Evolutionary conservation across 2,888 invertebrate species (phyloP).

Genomic region (Philaethria dido): DNA sequence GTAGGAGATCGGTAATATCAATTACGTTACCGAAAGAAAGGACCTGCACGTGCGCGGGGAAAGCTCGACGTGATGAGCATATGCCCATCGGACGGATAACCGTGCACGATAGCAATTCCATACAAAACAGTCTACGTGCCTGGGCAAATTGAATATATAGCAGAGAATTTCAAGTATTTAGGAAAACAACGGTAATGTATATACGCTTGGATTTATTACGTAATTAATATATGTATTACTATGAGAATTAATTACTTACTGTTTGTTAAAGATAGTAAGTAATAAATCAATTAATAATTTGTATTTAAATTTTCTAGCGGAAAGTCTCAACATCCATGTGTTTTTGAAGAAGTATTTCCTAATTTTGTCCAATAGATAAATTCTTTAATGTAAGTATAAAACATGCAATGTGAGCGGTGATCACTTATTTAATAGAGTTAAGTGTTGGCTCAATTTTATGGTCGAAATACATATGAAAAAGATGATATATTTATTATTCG

Average conservation of each 20-base stretch:
- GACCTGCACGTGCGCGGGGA: conserved; percentile 55
- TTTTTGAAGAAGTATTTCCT: too few relatives aligned
- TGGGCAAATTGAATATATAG: conserved; percentile 49
- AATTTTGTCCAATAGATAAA: too few relatives aligned
- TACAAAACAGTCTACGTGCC: conserved; percentile 62
- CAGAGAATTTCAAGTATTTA: conserved; percentile 46
- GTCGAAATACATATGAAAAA: conserved; percentile 13
- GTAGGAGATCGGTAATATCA: conserved; percentile 7
- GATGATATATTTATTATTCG: conserved; percentile 31
- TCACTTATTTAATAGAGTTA: background rate
- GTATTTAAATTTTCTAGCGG: too few relatives aligned
- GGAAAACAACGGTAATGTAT: conserved; percentile 24
- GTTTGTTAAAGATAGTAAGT: background rate
- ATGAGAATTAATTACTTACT: background rate
- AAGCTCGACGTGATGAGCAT: conserved; percentile 75
- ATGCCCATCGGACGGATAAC: conserved; percentile 45
- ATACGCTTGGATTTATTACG: conserved; percentile 5
- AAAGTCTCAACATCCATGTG: too few relatives aligned
- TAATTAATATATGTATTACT: too few relatives aligned
- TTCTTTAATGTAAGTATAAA: too few relatives aligned
- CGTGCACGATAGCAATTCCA: conserved; percentile 53
- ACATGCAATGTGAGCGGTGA: background rate
- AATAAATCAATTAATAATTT: too few relatives aligned
- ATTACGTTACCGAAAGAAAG: conserved; percentile 42
- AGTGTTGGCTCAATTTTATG: conserved; percentile 3